A percentile compares a stretch with the other conserved stretches of the same genome.
Conservation (phyloP, 2,797 vertebrate genomes). For the Sebastes diploproa region DNA sequence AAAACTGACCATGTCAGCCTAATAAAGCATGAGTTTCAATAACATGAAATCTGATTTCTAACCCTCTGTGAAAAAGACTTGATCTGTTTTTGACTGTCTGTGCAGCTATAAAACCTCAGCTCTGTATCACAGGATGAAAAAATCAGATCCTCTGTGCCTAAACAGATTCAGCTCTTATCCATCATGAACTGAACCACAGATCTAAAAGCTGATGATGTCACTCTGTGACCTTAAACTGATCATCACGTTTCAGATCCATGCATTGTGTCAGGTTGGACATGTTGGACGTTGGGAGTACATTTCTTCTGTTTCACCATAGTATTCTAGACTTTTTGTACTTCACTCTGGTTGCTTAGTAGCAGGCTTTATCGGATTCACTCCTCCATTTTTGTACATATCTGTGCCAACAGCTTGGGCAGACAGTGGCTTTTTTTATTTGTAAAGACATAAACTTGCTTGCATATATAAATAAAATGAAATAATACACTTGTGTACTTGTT, state of each 20-base stretch:
- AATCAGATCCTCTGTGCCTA: constrained; percentile 46
- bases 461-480: constrained; percentile 89
- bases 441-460: constrained; percentile 97
- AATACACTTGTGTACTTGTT: constrained; percentile 96
- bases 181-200: constrained; percentile 18
- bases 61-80: constrained; percentile 3
- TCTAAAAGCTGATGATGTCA: constrained; percentile 17
- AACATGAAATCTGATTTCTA: constrained; percentile 11
- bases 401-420: constrained; percentile 96
- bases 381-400: constrained; percentile 95
- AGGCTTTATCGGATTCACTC: constrained; percentile 89
- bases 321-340: constrained; percentile 88
- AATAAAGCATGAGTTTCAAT: constrained; percentile 23
- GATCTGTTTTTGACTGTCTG: constrained; percentile 19
- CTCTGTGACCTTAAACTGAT: constrained; percentile 19
- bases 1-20: constrained; percentile 16
- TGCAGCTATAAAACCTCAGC: constrained; percentile 6
- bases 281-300: constrained; percentile 71
- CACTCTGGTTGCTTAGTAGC: constrained; percentile 96
- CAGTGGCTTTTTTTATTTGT: constrained; percentile 95
- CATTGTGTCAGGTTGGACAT: constrained; percentile 41
- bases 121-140: constrained; percentile 23
- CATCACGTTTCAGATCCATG: constrained; percentile 32
- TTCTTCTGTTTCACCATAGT: constrained; percentile 60
- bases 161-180: constrained; percentile 20